phyloP scores from a whole-genome alignment of 1,140 invertebrate genomes.

The Campoletis sonorensis region DNA sequence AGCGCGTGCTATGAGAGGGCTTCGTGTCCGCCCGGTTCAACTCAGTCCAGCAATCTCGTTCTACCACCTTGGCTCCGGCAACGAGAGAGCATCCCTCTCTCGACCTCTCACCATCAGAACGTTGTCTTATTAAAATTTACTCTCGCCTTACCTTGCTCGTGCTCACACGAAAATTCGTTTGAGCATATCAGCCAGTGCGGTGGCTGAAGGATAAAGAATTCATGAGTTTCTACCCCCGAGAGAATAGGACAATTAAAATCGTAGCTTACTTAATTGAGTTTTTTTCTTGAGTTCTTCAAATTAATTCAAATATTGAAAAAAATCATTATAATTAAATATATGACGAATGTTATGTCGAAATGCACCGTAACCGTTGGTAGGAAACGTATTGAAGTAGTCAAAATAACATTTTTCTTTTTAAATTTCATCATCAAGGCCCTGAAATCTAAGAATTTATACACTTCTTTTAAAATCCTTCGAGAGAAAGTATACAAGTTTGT shows the following conservation, averaged over 20 bases:
- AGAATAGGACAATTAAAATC: constrained; percentile 26
- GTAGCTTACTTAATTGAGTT: not conserved
- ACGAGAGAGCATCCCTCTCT: constrained; percentile 25
- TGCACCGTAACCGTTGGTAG: too few relatives aligned
- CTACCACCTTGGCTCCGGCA: constrained; percentile 36
- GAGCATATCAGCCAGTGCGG: constrained; percentile 17
- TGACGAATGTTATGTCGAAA: too few relatives aligned
- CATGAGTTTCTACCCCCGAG: constrained; percentile 10
- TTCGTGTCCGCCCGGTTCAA: constrained; percentile 35
- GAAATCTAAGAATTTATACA: too few relatives aligned
- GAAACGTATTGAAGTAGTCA: too few relatives aligned
- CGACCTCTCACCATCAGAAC: constrained; percentile 17
- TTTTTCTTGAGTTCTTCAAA: not conserved
- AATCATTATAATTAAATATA: too few relatives aligned
- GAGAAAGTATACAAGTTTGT: too few relatives aligned
- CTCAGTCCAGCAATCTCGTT: constrained; percentile 44
- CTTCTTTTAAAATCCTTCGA: too few relatives aligned
- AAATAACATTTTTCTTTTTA: too few relatives aligned
- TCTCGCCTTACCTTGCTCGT: constrained; percentile 33
- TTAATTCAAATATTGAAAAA: too few relatives aligned
- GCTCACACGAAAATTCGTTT: constrained; percentile 36
- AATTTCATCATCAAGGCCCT: too few relatives aligned
- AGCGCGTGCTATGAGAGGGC: constrained; percentile 40
- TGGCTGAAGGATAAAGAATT: constrained; percentile 27
- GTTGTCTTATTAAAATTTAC: constrained; percentile 46